Conservation (phyloP, 2,113 vertebrate species). For the Tiliqua scincoides region DNA sequence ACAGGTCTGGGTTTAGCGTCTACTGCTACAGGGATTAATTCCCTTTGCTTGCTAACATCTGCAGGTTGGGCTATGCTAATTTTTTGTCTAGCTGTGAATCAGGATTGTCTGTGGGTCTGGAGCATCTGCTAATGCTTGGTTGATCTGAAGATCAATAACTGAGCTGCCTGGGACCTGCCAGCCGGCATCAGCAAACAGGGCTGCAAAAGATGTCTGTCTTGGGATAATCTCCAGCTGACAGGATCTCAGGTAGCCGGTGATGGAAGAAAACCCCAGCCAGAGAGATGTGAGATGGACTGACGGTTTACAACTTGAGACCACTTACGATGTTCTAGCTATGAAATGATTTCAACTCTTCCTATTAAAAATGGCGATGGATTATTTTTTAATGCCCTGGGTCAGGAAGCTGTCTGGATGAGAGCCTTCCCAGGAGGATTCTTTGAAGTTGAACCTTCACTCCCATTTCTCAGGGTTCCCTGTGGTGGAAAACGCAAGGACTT, state of each 20-base stretch:
- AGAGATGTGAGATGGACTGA: too few species aligned
- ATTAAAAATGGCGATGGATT: not conserved
- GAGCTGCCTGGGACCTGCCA: not conserved
- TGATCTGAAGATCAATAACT: not conserved
- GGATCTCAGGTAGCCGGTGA: too few species aligned
- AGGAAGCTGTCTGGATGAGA: not conserved
- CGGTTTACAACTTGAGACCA: too few species aligned
- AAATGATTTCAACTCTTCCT: not conserved
- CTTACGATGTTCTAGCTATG: too few species aligned
- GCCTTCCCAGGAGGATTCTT: not conserved
- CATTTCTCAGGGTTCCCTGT: not conserved
- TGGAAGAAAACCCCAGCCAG: too few species aligned
- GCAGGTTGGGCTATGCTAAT: not conserved
- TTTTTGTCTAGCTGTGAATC: not conserved
- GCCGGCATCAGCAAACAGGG: too few species aligned
- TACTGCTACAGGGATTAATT: too few species aligned
- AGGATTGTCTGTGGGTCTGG: not conserved
- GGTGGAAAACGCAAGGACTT: not conserved
- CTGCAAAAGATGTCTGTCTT: too few species aligned
- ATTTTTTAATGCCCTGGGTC: not conserved
- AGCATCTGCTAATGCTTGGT: not conserved
- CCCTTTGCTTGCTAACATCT: not conserved
- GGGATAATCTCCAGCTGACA: too few species aligned
- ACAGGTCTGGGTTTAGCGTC: too few species aligned
- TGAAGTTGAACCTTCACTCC: not conserved